phyloP scores from a whole-genome alignment of 2,888 invertebrate genomes.

The Pterostichus niger region DNA sequence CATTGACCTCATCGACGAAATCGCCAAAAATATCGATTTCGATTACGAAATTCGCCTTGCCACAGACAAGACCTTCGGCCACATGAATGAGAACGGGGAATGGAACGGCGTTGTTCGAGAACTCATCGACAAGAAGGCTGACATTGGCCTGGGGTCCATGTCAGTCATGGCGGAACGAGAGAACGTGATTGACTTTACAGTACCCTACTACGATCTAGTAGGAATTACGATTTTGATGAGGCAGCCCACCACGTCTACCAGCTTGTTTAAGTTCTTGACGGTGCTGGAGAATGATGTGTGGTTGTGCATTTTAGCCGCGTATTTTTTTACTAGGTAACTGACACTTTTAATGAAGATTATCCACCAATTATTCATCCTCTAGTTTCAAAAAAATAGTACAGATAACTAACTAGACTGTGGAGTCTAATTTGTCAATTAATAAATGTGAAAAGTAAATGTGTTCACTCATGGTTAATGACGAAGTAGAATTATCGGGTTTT shows the following conservation, averaged over 20 bases:
- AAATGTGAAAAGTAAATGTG: no score
- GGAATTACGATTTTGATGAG: conserved; percentile 98
- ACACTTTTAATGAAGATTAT: neutral
- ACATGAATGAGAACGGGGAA: conserved; percentile 89
- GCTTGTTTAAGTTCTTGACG: conserved; percentile 97
- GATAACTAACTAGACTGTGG: no score
- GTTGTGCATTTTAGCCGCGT: conserved; percentile 96
- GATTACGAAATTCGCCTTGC: conserved; percentile 93
- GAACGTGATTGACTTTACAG: conserved; percentile 98
- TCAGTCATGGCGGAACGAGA: conserved; percentile 99
- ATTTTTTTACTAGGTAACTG: conserved; percentile 93
- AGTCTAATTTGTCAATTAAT: no score
- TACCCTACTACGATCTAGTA: conserved; percentile 98
- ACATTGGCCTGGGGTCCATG: conserved; percentile 95
- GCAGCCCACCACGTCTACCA: conserved; percentile 92
- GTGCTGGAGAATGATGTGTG: conserved; percentile 98
- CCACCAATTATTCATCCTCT: no score
- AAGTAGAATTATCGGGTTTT: no score
- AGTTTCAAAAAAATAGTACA: no score
- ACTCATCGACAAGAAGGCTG: conserved; percentile 83
- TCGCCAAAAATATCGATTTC: conserved; percentile 90
- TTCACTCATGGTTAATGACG: no score
- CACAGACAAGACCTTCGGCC: conserved; percentile 91
- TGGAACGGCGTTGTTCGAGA: conserved; percentile 81
- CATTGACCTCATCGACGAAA: conserved; percentile 94